Evolutionary conservation across 2,113 vertebrate species (phyloP).

Genomic region (Bubo blakistoni): DNA sequence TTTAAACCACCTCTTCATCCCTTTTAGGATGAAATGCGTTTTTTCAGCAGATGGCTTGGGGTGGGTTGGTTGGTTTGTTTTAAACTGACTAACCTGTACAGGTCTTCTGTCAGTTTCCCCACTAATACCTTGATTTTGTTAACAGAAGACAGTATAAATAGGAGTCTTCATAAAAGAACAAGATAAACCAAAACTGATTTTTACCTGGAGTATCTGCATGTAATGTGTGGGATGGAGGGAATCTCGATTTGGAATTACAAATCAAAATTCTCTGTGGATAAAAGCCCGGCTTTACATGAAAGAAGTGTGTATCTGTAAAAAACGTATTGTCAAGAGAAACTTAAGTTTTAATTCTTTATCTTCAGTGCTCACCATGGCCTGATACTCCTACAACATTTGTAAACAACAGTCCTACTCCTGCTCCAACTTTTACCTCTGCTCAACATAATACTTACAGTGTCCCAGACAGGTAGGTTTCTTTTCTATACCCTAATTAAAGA

Average conservation of each 20-base stretch:
- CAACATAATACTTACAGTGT: constrained; percentile 83
- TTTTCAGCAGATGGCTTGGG: not conserved
- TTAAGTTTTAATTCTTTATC: not conserved
- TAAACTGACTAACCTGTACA: not conserved
- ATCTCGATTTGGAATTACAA: not conserved
- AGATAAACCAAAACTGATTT: not conserved
- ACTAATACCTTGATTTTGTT: not conserved
- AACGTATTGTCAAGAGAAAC: not conserved
- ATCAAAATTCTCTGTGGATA: not conserved
- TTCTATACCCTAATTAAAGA: not conserved
- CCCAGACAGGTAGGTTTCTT: constrained; percentile 83
- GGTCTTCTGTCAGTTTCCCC: not conserved
- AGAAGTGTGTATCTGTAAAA: not conserved
- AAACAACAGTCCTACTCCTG: constrained; percentile 84
- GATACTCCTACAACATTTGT: constrained; percentile 82
- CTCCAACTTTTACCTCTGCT: constrained; percentile 82
- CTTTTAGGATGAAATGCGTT: not conserved
- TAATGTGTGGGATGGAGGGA: not conserved
- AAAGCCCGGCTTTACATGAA: not conserved
- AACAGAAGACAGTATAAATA: not conserved
- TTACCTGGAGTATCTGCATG: constrained; percentile 5
- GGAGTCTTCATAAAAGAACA: not conserved
- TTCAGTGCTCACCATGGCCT: constrained; percentile 91
- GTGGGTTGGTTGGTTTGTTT: not conserved
- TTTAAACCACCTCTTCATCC: not conserved